Percentiles rank a stretch among this genome's conserved stretches.
Evolutionary conservation across 2,888 invertebrate species (phyloP).

Genomic region (Camponotus fellah): DNA sequence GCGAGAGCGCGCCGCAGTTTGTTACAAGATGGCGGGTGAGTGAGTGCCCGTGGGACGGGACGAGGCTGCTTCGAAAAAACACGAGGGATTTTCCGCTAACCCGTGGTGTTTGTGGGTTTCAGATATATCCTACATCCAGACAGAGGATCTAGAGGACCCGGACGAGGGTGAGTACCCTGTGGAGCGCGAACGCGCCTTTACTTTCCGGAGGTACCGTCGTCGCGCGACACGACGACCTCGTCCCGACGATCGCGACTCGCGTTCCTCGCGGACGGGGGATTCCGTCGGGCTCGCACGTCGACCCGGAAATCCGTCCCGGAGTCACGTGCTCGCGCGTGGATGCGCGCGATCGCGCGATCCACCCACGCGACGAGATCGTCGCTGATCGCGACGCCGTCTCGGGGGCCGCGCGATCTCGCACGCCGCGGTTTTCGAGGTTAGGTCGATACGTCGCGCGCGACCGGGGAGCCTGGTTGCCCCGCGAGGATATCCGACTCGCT

Average conservation of each 20-base stretch:
- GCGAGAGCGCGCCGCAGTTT: constrained; percentile 83
- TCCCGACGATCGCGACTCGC: not conserved
- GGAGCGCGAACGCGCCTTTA: constrained; percentile 37
- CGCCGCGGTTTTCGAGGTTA: constrained; percentile 67
- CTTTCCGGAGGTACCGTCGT: constrained; percentile 49
- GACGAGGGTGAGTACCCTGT: constrained; percentile 82
- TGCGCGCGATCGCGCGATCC: not conserved
- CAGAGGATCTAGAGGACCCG: constrained; percentile 81
- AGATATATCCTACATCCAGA: constrained; percentile 84
- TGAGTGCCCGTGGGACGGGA: constrained; percentile 83
- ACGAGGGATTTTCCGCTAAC: constrained; percentile 83
- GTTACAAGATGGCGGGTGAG: constrained; percentile 86
- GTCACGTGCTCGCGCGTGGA: not conserved
- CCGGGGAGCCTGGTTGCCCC: constrained; percentile 16
- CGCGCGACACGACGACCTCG: not conserved
- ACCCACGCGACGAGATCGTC: too few species aligned
- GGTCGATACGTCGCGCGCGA: constrained; percentile 19
- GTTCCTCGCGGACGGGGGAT: constrained; percentile 63
- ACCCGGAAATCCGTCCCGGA: too few species aligned
- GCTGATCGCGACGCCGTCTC: not conserved
- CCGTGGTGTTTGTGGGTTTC: constrained; percentile 85
- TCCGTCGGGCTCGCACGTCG: constrained; percentile 45
- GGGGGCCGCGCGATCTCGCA: not conserved
- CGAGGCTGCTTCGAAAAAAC: constrained; percentile 81
- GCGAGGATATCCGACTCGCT: constrained; percentile 21